Conservation (phyloP, 2,797 vertebrate genomes). For the Oryzias dopingdopingensis region DNA sequence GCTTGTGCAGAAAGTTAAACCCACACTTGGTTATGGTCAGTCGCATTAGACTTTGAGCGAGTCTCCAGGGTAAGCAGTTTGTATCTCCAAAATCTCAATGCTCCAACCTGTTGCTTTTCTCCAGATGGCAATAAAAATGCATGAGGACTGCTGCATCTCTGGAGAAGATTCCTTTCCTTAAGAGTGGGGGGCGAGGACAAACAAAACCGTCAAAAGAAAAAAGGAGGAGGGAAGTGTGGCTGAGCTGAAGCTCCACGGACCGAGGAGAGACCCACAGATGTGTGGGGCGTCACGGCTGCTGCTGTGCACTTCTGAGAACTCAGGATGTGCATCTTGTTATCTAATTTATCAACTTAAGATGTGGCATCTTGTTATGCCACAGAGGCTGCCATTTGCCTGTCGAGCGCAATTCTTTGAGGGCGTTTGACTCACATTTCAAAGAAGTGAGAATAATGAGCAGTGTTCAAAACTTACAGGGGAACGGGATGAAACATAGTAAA, state of each 20-base stretch:
- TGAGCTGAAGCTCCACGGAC: conserved; percentile 65
- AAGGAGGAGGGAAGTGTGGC: conserved; percentile 59
- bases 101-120: conserved; percentile 78
- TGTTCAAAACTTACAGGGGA: conserved; percentile 33
- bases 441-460: conserved; percentile 42
- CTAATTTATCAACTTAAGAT: conserved; percentile 60
- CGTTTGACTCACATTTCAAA: conserved; percentile 49
- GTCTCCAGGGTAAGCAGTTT: conserved; percentile 54
- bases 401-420: conserved; percentile 39
- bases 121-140: conserved; percentile 79
- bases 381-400: conserved; percentile 56
- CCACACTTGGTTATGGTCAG: conserved; percentile 42
- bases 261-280: conserved; percentile 62
- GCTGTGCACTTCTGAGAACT: conserved; percentile 55
- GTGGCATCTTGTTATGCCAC: conserved; percentile 55
- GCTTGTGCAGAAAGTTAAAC: conserved; percentile 2
- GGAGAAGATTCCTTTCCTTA: conserved; percentile 70
- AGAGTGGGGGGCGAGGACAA: conserved; percentile 48
- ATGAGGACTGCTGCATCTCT: conserved; percentile 68
- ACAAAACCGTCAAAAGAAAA: conserved; percentile 66
- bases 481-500: conserved; percentile 24
- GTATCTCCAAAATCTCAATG: conserved; percentile 68
- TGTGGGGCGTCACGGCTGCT: conserved; percentile 48
- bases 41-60: conserved; percentile 63
- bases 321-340: conserved; percentile 69